Evolutionary conservation across 2,113 vertebrate genomes (phyloP), one percentile per base, ranked within the genome.

Genomic region (Tachycineta bicolor): DNA sequence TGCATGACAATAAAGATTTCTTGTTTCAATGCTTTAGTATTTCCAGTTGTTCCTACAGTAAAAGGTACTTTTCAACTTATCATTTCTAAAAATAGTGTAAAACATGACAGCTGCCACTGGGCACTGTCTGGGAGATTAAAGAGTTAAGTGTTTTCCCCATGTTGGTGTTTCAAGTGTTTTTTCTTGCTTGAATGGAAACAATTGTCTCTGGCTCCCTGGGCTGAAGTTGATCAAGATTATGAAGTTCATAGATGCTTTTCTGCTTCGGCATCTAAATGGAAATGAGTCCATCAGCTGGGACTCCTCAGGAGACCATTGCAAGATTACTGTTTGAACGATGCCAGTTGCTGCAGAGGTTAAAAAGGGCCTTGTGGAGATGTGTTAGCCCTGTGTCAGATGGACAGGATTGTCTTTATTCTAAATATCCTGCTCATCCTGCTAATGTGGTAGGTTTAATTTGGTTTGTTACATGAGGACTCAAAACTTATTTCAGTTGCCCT

Each of bases 201-300:
- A 80, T 90, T 37, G 44, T 74, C 67, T 83, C 47, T 55, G 50
- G 39, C 60, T 94, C 43, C 78, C 90, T 74, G 82, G 73, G 71
- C 67, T 90, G 93, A 92, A 82, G 85, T 64, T 90, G 75, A 83
- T 92, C 67, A 91, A 90, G 76, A 88, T 88, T 88, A 86, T 75
- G 76, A 92, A 78, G 90, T 64, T 68, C 76, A 60, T 59, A 63
- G 55, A 68, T 77, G 68, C 34, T 91, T 83, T 94, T 34, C 79
- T 93, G 64, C 60, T 90, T 91, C 74, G 76, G 41, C 28, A 71
- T 92, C 90, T 94, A 90, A 95, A 93, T 93, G 82, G 79, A 96
- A 96, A 97, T 85, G 39, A 94, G 33, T 81, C 85, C 34, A n/a
- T 92, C 59, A 86, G 10, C 87, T 93, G 82, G 26, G 52, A 60